Conservation (phyloP, 2,888 invertebrate genomes). For the Eristalis arbustorum region DNA sequence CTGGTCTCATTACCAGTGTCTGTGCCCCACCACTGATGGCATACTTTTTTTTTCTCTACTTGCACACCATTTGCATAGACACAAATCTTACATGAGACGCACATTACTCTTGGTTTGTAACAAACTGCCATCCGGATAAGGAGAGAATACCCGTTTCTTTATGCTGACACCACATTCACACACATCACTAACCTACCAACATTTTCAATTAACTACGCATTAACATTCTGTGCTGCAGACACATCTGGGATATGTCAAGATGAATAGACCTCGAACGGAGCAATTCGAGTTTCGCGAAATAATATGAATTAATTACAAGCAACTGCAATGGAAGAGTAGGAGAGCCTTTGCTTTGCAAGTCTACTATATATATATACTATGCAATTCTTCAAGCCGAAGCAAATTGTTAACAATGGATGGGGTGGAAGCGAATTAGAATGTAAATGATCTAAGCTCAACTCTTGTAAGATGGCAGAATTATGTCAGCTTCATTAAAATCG, state of each 20-base stretch:
- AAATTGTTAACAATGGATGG: too few relatives aligned
- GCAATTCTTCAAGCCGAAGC: too few relatives aligned
- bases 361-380: too few relatives aligned
- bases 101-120: slow-evolving; percentile 48
- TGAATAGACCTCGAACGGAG: not conserved
- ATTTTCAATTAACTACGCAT: not conserved
- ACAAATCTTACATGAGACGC: slow-evolving; percentile 61
- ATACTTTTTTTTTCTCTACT: slow-evolving; percentile 3
- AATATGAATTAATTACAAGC: not conserved
- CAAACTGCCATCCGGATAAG: slow-evolving; percentile 21
- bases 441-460: too few relatives aligned
- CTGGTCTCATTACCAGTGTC: slow-evolving; percentile 52
- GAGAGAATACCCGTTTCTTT: not conserved
- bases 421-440: too few relatives aligned
- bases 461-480: too few relatives aligned
- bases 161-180: not conserved
- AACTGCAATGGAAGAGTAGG: not conserved
- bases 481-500: too few relatives aligned
- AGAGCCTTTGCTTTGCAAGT: too few relatives aligned
- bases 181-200: not conserved
- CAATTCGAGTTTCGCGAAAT: not conserved
- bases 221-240: not conserved
- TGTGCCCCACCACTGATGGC: not conserved
- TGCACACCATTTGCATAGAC: slow-evolving; percentile 59
- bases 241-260: not conserved